Evolutionary conservation across 2,797 vertebrate species (phyloP).

Genomic region (Erethizon dorsatum): DNA sequence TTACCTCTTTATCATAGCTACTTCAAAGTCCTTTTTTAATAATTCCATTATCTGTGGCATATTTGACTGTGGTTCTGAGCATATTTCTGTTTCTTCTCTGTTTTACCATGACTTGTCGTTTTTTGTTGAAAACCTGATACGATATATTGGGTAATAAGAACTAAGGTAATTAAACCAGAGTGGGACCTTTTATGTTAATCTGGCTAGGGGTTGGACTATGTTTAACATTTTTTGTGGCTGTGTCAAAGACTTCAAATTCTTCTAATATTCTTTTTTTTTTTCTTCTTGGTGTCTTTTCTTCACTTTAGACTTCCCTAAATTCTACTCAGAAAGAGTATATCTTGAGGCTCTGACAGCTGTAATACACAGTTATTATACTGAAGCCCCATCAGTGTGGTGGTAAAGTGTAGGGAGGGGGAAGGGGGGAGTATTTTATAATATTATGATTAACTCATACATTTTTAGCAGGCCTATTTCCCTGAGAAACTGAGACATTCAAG

Average conservation of each 20-base stretch:
- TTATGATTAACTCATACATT: conserved; percentile 10
- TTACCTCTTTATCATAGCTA: background rate
- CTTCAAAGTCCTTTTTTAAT: background rate
- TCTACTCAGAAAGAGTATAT: background rate
- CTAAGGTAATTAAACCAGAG: background rate
- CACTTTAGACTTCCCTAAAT: background rate
- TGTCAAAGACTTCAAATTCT: background rate
- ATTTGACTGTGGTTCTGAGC: background rate
- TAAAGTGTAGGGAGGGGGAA: background rate
- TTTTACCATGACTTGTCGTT: background rate
- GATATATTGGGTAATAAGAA: background rate
- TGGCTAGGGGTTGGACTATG: background rate
- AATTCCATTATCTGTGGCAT: background rate
- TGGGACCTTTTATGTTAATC: background rate
- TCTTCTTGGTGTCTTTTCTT: background rate
- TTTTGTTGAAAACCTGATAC: background rate
- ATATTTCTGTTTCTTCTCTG: background rate
- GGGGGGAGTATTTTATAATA: conserved; percentile 4
- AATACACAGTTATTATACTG: background rate
- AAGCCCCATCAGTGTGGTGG: background rate
- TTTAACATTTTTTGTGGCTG: background rate
- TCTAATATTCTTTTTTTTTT: background rate
- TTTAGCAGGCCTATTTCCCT: background rate
- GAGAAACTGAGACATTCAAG: background rate
- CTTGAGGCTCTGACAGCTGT: background rate